Conservation (phyloP, 92 coral and sea anemone species). For the Umimayanthus kanabou region DNA sequence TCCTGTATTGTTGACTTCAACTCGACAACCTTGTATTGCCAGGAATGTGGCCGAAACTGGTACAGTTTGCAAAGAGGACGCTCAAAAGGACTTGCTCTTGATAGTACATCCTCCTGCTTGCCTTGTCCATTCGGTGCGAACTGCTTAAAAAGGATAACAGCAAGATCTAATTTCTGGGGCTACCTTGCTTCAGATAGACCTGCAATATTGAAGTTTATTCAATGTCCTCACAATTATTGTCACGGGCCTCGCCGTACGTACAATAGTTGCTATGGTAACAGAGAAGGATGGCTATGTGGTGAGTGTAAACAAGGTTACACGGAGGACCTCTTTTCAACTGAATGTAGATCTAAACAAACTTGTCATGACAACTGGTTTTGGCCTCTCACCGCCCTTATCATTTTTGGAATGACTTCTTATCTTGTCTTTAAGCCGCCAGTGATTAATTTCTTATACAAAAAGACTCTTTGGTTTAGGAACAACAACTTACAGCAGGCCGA, state of each 20-base stretch:
- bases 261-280: conserved; percentile 58
- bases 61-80: conserved; percentile 59
- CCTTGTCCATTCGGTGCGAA: conserved; percentile 72
- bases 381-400: conserved; percentile 19
- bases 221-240: conserved; percentile 65
- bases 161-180: conserved; percentile 65
- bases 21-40: conserved; percentile 42
- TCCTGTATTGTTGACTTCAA: conserved; percentile 24
- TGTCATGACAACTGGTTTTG: conserved; percentile 63
- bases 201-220: conserved; percentile 30
- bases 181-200: background rate
- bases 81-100: conserved; percentile 11
- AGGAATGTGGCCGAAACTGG: conserved; percentile 43
- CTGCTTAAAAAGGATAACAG: conserved; percentile 42
- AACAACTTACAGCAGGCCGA: background rate
- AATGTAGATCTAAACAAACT: conserved; percentile 34
- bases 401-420: conserved; percentile 40
- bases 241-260: background rate
- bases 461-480: conserved; percentile 26
- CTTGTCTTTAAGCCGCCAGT: conserved; percentile 53
- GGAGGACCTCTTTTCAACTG: conserved; percentile 49
- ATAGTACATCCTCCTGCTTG: conserved; percentile 29
- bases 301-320: conserved; percentile 51
- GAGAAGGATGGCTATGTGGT: conserved; percentile 64
- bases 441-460: background rate